Conservation (phyloP, 2,888 invertebrate genomes). For the Drosophila prostipennis region DNA sequence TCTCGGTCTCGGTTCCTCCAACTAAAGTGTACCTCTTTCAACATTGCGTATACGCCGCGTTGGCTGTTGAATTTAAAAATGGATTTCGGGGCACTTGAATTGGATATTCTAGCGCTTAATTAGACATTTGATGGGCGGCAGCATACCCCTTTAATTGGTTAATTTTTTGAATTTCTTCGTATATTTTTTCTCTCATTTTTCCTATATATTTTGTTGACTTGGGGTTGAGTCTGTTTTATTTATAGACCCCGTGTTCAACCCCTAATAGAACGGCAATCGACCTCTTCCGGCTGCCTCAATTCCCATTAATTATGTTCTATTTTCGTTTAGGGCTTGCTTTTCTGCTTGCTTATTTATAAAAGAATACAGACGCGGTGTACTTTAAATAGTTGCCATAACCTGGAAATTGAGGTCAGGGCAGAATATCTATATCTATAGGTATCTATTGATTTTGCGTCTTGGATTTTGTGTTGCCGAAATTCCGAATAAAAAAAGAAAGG, state of each 20-base stretch:
- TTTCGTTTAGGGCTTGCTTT: conserved; percentile 24
- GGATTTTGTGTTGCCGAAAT: not conserved
- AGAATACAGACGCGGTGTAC: not conserved
- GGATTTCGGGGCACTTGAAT: too few relatives aligned
- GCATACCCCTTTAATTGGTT: conserved; percentile 2
- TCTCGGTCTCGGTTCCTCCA: conserved; percentile 15
- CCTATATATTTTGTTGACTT: too few relatives aligned
- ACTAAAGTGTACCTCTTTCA: conserved; percentile 19
- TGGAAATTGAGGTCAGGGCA: not conserved
- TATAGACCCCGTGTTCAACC: conserved; percentile 14
- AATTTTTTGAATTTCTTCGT: conserved; percentile 7
- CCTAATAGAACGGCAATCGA: conserved; percentile 13
- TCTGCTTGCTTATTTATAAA: conserved; percentile 45
- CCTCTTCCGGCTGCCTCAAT: conserved; percentile 35
- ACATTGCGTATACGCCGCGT: conserved; percentile 33
- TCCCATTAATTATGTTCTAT: conserved; percentile 55
- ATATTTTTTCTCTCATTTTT: not conserved
- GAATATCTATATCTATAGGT: not conserved
- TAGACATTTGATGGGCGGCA: conserved; percentile 18
- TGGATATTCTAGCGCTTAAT: conserved; percentile 10
- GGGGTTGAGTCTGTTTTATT: conserved; percentile 11
- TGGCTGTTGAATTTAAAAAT: conserved; percentile 11
- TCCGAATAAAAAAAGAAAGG: not conserved
- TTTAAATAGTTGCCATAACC: conserved; percentile 22
- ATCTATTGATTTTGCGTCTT: conserved; percentile 28